Conservation (phyloP, 2,797 vertebrate species). For the Oryzias sinensis region DNA sequence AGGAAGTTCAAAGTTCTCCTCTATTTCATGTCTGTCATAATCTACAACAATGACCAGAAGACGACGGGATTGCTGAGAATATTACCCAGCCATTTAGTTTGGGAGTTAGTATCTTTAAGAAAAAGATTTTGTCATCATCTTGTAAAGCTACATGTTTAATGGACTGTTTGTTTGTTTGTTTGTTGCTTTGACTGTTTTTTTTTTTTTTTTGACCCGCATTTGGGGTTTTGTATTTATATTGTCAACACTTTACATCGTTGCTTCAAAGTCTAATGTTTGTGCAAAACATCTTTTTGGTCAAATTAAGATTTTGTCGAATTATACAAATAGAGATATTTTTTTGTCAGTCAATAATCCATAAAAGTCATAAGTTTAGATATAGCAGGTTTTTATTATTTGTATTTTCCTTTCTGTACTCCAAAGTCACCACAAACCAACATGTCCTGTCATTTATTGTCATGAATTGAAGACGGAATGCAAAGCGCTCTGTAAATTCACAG, state of each 20-base stretch:
- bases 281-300: conserved; percentile 9
- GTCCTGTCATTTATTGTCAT: conserved; percentile 24
- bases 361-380: conserved; percentile 2
- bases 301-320: conserved; percentile 1
- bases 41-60: too few relatives aligned
- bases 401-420: conserved; percentile 6
- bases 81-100: background rate
- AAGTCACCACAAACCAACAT: conserved; percentile 43
- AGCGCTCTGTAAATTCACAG: conserved; percentile 49
- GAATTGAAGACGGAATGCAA: conserved; percentile 27
- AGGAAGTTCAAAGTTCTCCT: too few relatives aligned
- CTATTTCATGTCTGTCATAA: too few relatives aligned
- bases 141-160: conserved; percentile 15
- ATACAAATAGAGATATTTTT: conserved; percentile 8
- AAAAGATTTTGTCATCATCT: conserved; percentile 16
- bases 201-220: conserved; percentile 7
- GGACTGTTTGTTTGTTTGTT: conserved; percentile 10
- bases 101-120: too few relatives aligned
- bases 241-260: conserved; percentile 3
- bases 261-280: conserved; percentile 6
- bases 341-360: conserved; percentile 8
- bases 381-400: conserved; percentile 4
- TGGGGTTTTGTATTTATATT: conserved; percentile 6
- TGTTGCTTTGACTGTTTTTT: conserved; percentile 2
- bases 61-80: conserved; percentile 35